Conservation (phyloP, 2,113 vertebrate species). For the Chionodraco myersi region DNA sequence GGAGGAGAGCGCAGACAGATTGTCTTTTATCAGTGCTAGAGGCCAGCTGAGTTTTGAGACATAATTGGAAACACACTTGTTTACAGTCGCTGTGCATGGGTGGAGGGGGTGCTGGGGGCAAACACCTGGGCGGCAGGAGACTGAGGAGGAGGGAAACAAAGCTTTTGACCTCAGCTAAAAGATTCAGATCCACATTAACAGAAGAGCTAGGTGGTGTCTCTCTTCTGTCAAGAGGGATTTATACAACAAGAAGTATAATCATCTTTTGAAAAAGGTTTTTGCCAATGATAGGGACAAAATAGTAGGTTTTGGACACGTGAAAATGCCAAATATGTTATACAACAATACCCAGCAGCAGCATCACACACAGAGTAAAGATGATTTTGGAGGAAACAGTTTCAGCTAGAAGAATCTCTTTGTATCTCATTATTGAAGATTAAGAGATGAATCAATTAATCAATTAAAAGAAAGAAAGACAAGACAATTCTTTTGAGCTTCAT, state of each 20-base stretch:
- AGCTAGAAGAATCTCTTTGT: neutral
- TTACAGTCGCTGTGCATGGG: constrained; percentile 50
- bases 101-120: constrained; percentile 41
- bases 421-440: neutral
- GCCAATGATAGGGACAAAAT: neutral
- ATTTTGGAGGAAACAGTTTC: too few relatives aligned
- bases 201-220: constrained; percentile 8
- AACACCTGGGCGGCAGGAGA: constrained; percentile 33
- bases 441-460: neutral
- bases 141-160: neutral
- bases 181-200: constrained; percentile 9
- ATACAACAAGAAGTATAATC: neutral
- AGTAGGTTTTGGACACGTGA: neutral
- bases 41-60: constrained; percentile 47
- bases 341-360: too few relatives aligned
- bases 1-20: constrained; percentile 39
- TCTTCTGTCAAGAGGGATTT: neutral
- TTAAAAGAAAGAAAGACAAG: neutral
- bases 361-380: neutral
- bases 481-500: neutral
- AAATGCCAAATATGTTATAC: too few relatives aligned
- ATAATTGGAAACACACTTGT: constrained; percentile 78
- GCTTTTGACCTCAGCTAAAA: constrained; percentile 12
- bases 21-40: constrained; percentile 56
- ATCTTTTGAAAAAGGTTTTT: neutral